Percentiles rank a stretch among this genome's conserved stretches.
These are phyloP conservation scores for Corythoichthys intestinalis DNA, from an alignment of 2,113 vertebrate genomes.

Conservation along the genomic window DNA sequence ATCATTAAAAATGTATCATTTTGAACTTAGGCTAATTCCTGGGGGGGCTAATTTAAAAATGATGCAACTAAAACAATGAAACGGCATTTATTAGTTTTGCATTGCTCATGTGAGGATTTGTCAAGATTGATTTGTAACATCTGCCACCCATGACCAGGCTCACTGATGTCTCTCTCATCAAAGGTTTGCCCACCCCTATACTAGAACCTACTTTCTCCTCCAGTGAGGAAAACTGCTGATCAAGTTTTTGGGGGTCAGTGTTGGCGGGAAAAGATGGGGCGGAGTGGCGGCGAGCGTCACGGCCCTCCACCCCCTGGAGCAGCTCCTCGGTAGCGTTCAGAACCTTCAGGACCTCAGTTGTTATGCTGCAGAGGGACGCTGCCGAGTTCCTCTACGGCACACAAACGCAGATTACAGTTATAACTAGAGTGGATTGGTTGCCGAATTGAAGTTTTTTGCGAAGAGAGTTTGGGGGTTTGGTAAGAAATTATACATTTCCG, in stretches of 20 bases:
- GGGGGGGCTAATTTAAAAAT: too few species aligned
- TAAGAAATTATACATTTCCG: background rate
- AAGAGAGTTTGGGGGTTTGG: background rate
- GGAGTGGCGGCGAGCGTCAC: conserved; percentile 36
- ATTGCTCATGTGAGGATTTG: too few species aligned
- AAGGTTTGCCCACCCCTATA: background rate
- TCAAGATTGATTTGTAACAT: too few species aligned
- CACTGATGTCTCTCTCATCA: background rate
- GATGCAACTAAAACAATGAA: too few species aligned
- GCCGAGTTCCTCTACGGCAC: conserved; percentile 86
- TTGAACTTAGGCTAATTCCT: too few species aligned
- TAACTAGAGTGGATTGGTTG: background rate
- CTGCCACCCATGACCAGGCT: too few species aligned
- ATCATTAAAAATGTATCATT: too few species aligned
- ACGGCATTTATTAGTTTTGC: too few species aligned
- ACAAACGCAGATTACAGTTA: background rate
- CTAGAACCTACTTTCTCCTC: conserved; percentile 85
- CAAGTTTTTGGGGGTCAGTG: conserved; percentile 76
- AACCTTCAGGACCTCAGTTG: conserved; percentile 93
- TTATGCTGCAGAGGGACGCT: conserved; percentile 91
- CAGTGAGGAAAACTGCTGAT: conserved; percentile 87
- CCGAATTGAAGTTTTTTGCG: background rate
- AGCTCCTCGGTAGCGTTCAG: conserved; percentile 93
- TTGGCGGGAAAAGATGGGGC: conserved; percentile 66
- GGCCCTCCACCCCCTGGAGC: conserved; percentile 75